These are phyloP conservation scores for Diploptera punctata DNA, from an alignment of 2,888 invertebrate genomes.

Conservation along the genomic window DNA sequence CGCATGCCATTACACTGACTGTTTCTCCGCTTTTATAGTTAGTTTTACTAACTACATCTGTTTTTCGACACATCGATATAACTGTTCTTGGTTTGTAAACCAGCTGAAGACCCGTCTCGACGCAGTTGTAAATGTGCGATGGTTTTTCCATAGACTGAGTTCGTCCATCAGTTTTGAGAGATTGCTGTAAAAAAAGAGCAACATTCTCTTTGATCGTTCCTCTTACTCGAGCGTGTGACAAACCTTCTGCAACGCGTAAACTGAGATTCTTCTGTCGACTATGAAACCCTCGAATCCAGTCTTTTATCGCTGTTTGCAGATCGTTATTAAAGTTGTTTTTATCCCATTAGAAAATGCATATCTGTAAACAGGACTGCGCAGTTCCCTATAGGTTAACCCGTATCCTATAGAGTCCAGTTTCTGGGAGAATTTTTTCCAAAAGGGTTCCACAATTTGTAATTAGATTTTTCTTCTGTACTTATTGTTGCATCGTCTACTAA, in stretches of 20 bases:
- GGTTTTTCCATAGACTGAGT: no score
- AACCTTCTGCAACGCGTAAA: not conserved
- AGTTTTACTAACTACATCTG: not conserved
- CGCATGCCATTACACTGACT: not conserved
- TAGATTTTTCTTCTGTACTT: not conserved
- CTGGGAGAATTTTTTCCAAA: not conserved
- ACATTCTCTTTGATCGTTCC: not conserved
- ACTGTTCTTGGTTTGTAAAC: no score
- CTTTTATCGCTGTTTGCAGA: no score
- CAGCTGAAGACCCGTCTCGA: no score
- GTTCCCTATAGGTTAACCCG: not conserved
- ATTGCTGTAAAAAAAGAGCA: not conserved
- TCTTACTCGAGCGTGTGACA: not conserved
- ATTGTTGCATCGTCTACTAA: no score
- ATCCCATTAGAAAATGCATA: not conserved
- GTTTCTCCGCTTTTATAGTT: slow-evolving; percentile 1
- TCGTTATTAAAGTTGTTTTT: no score
- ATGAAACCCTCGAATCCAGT: no score
- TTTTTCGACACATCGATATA: no score
- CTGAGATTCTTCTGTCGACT: not conserved
- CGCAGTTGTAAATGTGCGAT: not conserved
- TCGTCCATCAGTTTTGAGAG: not conserved
- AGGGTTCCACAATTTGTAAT: not conserved
- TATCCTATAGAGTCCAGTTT: not conserved
- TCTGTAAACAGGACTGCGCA: not conserved